phyloP scores from a whole-genome alignment of 2,888 invertebrate species.

The Dryadula phaetusa region DNA sequence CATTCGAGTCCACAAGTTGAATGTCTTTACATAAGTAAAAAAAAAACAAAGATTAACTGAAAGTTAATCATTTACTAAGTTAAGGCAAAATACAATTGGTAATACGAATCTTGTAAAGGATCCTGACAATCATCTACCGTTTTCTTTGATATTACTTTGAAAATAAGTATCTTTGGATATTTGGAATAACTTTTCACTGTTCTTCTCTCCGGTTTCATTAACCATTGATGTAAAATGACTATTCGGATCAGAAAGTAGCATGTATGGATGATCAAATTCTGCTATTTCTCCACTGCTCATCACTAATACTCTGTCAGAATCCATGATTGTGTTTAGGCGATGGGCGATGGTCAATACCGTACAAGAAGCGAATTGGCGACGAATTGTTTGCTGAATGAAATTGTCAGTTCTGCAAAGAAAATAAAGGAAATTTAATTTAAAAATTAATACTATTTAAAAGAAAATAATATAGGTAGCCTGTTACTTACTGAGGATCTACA shows the following conservation, averaged over 20 bases:
- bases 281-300: constrained; percentile 84
- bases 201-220: constrained; percentile 84
- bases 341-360: constrained; percentile 97
- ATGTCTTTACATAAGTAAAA: not conserved
- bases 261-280: constrained; percentile 88
- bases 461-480: not conserved
- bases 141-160: constrained; percentile 65
- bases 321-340: constrained; percentile 95
- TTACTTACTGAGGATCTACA: constrained; percentile 90
- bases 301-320: constrained; percentile 91
- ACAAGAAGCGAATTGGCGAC: constrained; percentile 90
- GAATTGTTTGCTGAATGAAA: constrained; percentile 92
- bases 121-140: constrained; percentile 50
- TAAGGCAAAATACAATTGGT: not conserved
- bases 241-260: constrained; percentile 78
- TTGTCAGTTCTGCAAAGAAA: constrained; percentile 86
- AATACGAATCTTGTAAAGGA: not conserved
- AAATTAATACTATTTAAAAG: not conserved
- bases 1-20: constrained; percentile 4
- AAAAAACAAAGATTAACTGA: not conserved
- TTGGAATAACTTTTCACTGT: constrained; percentile 73
- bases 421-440: not conserved
- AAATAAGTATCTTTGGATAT: constrained; percentile 78
- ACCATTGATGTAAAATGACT: constrained; percentile 84
- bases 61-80: not conserved